Percentiles rank a stretch among this genome's conserved stretches.
Conservation (phyloP, 2,797 vertebrate genomes). For the Intellagama lesueurii region DNA sequence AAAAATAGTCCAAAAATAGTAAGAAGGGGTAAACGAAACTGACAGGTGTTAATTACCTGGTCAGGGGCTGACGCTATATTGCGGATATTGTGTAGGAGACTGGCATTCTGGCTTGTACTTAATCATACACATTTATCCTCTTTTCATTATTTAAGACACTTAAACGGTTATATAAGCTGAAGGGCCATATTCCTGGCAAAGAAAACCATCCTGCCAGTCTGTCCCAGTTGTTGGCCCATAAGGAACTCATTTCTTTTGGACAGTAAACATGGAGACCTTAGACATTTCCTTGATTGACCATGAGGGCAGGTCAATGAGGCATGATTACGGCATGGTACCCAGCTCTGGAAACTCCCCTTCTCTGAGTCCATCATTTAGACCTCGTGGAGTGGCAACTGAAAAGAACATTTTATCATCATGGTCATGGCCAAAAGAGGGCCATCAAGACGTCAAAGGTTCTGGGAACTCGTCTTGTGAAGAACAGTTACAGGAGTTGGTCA, state of each 20-base stretch:
- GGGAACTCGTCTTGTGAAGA: too few species aligned
- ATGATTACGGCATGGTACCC: neutral
- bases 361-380: neutral
- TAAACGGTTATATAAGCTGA: neutral
- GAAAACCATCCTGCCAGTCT: neutral
- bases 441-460: too few species aligned
- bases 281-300: neutral
- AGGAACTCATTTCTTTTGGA: neutral
- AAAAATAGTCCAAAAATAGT: constrained; percentile 47
- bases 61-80: constrained; percentile 36
- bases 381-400: too few species aligned
- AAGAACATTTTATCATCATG: too few species aligned
- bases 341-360: neutral
- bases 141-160: neutral
- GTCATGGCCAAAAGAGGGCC: too few species aligned
- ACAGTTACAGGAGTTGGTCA: too few species aligned
- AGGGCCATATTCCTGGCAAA: too few species aligned
- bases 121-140: constrained; percentile 18
- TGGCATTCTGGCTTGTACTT: constrained; percentile 9
- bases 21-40: constrained; percentile 62
- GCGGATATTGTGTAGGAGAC: constrained; percentile 26
- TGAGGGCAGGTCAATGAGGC: neutral
- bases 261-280: neutral
- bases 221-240: neutral
- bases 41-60: constrained; percentile 69